Evolutionary conservation across 2,888 invertebrate genomes (phyloP), one percentile per base, ranked within the genome.

Genomic region (Drosophila nigritarsus): DNA sequence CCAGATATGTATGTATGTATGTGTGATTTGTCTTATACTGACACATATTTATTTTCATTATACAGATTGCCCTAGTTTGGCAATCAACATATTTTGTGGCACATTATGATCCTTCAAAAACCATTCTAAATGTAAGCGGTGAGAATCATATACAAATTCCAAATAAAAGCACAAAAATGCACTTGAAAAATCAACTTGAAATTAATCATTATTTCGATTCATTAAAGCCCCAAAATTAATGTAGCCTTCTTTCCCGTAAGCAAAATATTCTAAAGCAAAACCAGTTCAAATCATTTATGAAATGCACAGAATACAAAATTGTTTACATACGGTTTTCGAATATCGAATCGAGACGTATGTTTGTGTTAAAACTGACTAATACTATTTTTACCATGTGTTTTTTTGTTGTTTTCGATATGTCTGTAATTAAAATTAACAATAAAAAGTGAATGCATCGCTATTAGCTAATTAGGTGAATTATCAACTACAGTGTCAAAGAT

Each of bases 381-480:
- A 18, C 18, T 36, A 15, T 20, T 9, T 40, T 40, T 4, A 9
- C n/a, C 20, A 13, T 24, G 18, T 36, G 9, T 54, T 32, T 38
- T 30, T 9, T 36, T 38, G 11, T 36, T 48, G 11, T 34, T 15
- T 66, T 5, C 2, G 9, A 15, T 34, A 20, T 65, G 7, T 58
- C 49, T 15, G 29, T 51, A 15, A 11, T 58, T 40, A 18, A 29
- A 32, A 56, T 45, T 7, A 29, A 49, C 6, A 51, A 15, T 38
- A 27, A 32, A 42, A 32, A 15, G 54, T 63, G 59, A 48, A 78
- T 77, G 61, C 78, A 72, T 59, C 45, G 38, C 63, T 68, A 61
- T 45, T 18, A 40, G 24, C 42, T 59, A 68, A 6, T 49, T 56
- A 30, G 30, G 27, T 34, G 42, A 73, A 45, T 27, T 15, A 45